These are phyloP conservation scores for Anolis carolinensis DNA, from an alignment of 2,113 vertebrate species.

Conservation along the genomic window DNA sequence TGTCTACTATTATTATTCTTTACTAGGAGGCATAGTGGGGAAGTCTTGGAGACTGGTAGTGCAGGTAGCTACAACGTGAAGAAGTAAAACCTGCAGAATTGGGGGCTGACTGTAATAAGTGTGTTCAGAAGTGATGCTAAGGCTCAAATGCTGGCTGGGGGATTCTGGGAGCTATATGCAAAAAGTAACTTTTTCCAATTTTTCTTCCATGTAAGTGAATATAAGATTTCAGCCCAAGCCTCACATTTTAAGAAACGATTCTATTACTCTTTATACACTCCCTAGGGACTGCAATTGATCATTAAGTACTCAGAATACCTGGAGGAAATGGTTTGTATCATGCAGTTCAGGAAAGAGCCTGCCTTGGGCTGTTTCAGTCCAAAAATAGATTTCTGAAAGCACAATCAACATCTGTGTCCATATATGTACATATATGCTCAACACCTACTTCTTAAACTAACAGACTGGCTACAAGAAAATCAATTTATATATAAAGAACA, in stretches of 20 bases:
- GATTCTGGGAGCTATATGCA: background rate
- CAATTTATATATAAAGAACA: too few relatives aligned
- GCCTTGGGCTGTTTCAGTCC: background rate
- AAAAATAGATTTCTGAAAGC: background rate
- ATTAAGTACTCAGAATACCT: background rate
- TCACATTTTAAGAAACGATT: background rate
- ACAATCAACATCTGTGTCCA: background rate
- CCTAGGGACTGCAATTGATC: background rate
- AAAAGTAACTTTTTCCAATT: background rate
- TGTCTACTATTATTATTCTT: background rate
- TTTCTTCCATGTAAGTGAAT: background rate
- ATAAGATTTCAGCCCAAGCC: background rate
- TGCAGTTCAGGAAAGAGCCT: background rate
- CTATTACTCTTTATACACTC: background rate
- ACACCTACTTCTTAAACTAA: too few relatives aligned
- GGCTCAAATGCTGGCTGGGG: too few relatives aligned
- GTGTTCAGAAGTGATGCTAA: background rate
- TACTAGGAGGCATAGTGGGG: background rate
- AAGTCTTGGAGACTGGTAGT: too few relatives aligned
- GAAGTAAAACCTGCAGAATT: too few relatives aligned
- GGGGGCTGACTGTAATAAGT: background rate
- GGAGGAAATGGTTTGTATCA: background rate
- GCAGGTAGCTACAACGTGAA: too few relatives aligned
- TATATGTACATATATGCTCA: background rate
- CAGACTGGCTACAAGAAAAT: too few relatives aligned